These are phyloP conservation scores for Choristoneura fumiferana DNA, from an alignment of 1,140 invertebrate genomes.

Conservation along the genomic window DNA sequence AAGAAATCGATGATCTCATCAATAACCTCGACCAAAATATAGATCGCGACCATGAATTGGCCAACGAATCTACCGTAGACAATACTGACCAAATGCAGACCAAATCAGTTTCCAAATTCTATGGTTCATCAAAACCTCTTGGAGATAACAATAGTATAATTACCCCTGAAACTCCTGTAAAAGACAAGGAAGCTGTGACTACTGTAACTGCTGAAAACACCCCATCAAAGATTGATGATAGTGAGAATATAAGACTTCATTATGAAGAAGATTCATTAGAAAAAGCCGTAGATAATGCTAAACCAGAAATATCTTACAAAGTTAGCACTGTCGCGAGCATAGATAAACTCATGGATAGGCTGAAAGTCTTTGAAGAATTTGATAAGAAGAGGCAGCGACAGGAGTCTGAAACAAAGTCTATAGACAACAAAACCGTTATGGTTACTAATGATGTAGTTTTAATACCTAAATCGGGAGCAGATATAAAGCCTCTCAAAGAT, in stretches of 20 bases:
- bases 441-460: conserved; percentile 73
- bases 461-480: conserved; percentile 70
- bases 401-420: conserved; percentile 62
- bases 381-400: conserved; percentile 73
- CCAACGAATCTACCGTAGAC: conserved; percentile 40
- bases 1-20: conserved; percentile 71
- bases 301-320: conserved; percentile 63
- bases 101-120: conserved; percentile 58
- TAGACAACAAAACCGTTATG: conserved; percentile 64
- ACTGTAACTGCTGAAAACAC: conserved; percentile 63
- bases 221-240: conserved; percentile 65
- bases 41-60: conserved; percentile 56
- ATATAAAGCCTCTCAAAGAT: conserved; percentile 71
- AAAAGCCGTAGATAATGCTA: conserved; percentile 54
- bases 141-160: conserved; percentile 59
- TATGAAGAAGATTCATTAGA: conserved; percentile 66
- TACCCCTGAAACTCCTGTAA: conserved; percentile 64
- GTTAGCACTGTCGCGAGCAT: conserved; percentile 60
- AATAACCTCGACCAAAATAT: conserved; percentile 68
- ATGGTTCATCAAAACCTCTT: conserved; percentile 56
- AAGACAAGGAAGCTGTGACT: conserved; percentile 65
- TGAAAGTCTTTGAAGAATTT: conserved; percentile 75
- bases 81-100: conserved; percentile 49
- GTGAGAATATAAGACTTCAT: conserved; percentile 68
- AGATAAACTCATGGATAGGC: conserved; percentile 73